A percentile compares a stretch with the other conserved stretches of the same genome.
These are phyloP conservation scores for Phenganax subtilis DNA, from an alignment of 92 coral and sea anemone species.

Conservation along the genomic window DNA sequence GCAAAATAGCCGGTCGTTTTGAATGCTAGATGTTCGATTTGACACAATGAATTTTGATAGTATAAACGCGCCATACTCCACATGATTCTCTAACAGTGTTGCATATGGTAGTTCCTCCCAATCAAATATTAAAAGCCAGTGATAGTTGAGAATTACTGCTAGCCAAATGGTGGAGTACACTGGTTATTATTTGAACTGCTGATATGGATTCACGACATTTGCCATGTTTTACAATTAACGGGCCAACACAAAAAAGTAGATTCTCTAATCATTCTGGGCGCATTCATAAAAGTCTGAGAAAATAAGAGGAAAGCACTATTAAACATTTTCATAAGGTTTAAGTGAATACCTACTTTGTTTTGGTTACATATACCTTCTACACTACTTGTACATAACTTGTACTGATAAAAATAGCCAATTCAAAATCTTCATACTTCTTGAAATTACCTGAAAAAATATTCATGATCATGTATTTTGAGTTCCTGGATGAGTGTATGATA, in stretches of 20 bases:
- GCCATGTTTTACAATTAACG: slow-evolving; percentile 33
- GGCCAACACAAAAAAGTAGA: slow-evolving; percentile 23
- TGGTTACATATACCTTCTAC: too few relatives aligned
- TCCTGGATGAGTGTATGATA: slow-evolving; percentile 42
- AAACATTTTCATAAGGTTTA: too few relatives aligned
- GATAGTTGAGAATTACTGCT: slow-evolving; percentile 38
- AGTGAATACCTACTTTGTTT: too few relatives aligned
- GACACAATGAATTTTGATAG: too few relatives aligned
- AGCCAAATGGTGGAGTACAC: slow-evolving; percentile 34
- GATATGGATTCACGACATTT: slow-evolving; percentile 33
- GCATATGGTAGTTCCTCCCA: slow-evolving; percentile 41
- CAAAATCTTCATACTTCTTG: too few relatives aligned
- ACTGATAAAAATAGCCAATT: too few relatives aligned
- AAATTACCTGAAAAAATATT: slow-evolving; percentile 43
- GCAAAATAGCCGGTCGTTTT: too few relatives aligned
- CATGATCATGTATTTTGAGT: slow-evolving; percentile 39
- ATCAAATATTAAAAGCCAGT: slow-evolving; percentile 30
- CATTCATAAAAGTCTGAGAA: slow-evolving; percentile 16
- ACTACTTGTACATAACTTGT: too few relatives aligned
- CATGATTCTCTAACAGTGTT: slow-evolving; percentile 28
- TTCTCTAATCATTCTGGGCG: slow-evolving; percentile 44
- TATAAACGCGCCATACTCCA: slow-evolving; percentile 28
- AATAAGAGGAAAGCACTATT: too few relatives aligned
- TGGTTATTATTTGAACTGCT: slow-evolving; percentile 34
- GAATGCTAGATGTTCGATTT: too few relatives aligned